Conservation (phyloP, 2,888 invertebrate genomes). For the Mythimna vitellina region DNA sequence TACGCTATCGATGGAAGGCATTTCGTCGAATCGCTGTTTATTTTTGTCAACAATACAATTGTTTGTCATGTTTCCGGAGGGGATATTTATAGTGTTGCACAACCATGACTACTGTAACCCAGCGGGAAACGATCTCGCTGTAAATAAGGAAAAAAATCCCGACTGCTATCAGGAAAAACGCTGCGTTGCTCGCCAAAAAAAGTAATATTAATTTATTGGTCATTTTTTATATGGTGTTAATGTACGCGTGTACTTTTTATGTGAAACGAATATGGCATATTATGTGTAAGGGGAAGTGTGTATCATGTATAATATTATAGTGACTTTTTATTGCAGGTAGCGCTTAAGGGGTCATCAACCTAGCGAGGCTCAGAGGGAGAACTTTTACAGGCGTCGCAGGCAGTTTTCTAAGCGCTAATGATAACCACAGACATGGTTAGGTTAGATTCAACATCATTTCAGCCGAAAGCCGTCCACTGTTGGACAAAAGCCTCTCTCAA, state of each 20-base stretch:
- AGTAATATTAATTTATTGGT: slow-evolving; percentile 48
- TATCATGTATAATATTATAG: neutral
- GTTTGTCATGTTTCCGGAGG: slow-evolving; percentile 82
- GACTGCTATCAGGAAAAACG: slow-evolving; percentile 51
- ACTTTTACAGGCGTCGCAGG: too few species aligned
- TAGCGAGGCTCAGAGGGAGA: too few species aligned
- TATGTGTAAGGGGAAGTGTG: neutral
- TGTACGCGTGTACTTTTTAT: slow-evolving; percentile 17
- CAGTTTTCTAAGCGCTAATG: too few species aligned
- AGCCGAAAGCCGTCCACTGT: too few species aligned
- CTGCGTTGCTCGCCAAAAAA: slow-evolving; percentile 31
- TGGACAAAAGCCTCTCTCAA: too few species aligned
- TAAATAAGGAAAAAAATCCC: slow-evolving; percentile 76
- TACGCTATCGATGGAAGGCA: slow-evolving; percentile 46
- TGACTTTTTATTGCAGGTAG: neutral
- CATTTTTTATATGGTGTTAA: slow-evolving; percentile 25
- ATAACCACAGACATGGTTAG: too few species aligned
- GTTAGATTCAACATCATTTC: too few species aligned
- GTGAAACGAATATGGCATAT: neutral
- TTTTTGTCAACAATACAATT: slow-evolving; percentile 79
- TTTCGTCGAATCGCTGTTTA: slow-evolving; percentile 70
- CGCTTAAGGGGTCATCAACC: too few species aligned
- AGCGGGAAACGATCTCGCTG: slow-evolving; percentile 77
- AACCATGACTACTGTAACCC: slow-evolving; percentile 74
- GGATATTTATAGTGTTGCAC: slow-evolving; percentile 78